Base-by-base conservation (phyloP, 2,797 vertebrate genomes). In the Leuciscus waleckii region DNA sequence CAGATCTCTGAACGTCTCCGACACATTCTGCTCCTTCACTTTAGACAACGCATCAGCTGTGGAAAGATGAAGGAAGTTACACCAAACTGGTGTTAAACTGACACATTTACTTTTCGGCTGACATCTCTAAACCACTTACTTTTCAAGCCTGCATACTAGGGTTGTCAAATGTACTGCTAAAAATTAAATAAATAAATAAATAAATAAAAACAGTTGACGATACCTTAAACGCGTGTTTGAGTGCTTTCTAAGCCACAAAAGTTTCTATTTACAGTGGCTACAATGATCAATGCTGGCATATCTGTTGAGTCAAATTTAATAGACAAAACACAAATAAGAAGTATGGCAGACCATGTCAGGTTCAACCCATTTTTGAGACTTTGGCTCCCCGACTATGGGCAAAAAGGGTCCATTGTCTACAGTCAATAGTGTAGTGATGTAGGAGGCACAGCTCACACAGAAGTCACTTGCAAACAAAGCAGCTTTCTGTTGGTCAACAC, bases 1-100 rank as follows among this genome's bases (percentile, higher is more conserved):
- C 8, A 94, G 90, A 68, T 97, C 93, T 35, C 88, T 95, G 91
- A 99, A 99, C 7, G 90, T 93, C 9, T 93, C 93, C 0, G 98
- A 97, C 19, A 94, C 89, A 35, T 96, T 98, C 89, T 96, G 90
- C 9, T 95, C 93, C 83, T 95, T 97, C 83, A 97, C 90, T n/a
- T 97, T 95, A 32, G 94, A 92, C 86, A 99, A 83, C 10, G 98
- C 97, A 77, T 92, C 95, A 88, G 98, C 98, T 99, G 89, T 14
- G 74, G 2, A 56, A 16, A 76, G 11, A 76, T 37, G 11, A 8
- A 11, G 26, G 29, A 11, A 37, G 49, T 37, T 56, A 16, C 21
- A 76, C 19, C 49, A 35, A 35, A 35, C 29, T 7, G 29, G n/a
- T n/a, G n/a, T n/a, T 2, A 29, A 63, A 61, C 5, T 11, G 11